Percentiles rank a stretch among this genome's conserved stretches.
These are phyloP conservation scores for Echeneis naucrates DNA, from an alignment of 2,797 vertebrate genomes.

Conservation along the genomic window DNA sequence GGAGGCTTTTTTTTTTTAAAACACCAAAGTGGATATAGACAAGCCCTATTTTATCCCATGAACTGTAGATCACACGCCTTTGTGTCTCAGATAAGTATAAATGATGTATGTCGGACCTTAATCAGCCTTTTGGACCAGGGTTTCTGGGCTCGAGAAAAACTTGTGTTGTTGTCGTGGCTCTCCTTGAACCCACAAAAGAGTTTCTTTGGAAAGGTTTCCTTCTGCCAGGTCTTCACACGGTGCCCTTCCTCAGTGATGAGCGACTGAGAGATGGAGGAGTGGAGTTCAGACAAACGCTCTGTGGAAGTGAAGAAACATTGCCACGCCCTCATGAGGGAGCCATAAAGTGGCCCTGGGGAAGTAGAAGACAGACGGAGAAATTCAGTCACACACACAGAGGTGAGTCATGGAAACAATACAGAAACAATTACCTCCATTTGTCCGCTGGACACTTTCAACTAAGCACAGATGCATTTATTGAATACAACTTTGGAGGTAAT, in stretches of 20 bases:
- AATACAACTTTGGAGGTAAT: constrained; percentile 31
- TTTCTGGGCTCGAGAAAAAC: constrained; percentile 82
- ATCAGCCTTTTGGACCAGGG: constrained; percentile 85
- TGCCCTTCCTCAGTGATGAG: constrained; percentile 76
- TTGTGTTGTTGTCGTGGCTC: constrained; percentile 78
- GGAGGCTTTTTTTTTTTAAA: too few relatives aligned
- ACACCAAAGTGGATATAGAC: too few relatives aligned
- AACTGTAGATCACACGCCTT: too few relatives aligned
- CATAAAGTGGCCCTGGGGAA: constrained; percentile 80
- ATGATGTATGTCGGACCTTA: constrained; percentile 61
- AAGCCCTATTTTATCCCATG: neutral
- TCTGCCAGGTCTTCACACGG: constrained; percentile 81
- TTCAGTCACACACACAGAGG: constrained; percentile 31
- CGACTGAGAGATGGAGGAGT: constrained; percentile 80
- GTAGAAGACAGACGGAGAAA: constrained; percentile 25
- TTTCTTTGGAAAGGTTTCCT: constrained; percentile 85
- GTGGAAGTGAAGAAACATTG: constrained; percentile 81
- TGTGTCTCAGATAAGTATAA: constrained; percentile 5
- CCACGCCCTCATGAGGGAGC: constrained; percentile 82
- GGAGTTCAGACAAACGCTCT: constrained; percentile 80
- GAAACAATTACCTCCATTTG: constrained; percentile 60
- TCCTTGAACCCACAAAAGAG: constrained; percentile 81
- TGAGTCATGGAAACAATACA: constrained; percentile 56
- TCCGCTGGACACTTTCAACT: constrained; percentile 42
- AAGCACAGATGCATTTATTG: constrained; percentile 45